phyloP scores from a whole-genome alignment of 2,113 vertebrate genomes.

The Caranx melampygus region DNA sequence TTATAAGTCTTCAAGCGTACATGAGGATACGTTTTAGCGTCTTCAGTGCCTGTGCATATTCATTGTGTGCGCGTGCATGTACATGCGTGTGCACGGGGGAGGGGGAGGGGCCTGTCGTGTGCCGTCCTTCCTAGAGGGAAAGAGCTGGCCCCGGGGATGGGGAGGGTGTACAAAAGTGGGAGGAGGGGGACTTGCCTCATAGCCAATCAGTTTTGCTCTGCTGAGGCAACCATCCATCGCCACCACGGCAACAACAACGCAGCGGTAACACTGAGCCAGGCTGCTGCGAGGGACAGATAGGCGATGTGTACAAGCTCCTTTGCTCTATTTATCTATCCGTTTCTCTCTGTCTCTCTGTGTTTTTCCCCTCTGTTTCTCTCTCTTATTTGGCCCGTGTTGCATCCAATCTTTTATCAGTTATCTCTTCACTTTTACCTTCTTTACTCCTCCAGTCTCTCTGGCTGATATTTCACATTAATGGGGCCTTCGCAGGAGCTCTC shows the following conservation, averaged over 20 bases:
- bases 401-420: slow-evolving; percentile 53
- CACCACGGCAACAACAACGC: slow-evolving; percentile 71
- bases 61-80: slow-evolving; percentile 6
- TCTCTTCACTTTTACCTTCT: slow-evolving; percentile 46
- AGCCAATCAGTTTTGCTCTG: slow-evolving; percentile 70
- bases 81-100: neutral
- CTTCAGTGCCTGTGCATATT: slow-evolving; percentile 44
- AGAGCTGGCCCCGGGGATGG: slow-evolving; percentile 24
- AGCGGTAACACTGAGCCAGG: slow-evolving; percentile 44
- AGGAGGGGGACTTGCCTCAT: slow-evolving; percentile 51
- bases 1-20: slow-evolving; percentile 4
- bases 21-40: slow-evolving; percentile 8
- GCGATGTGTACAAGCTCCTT: slow-evolving; percentile 41
- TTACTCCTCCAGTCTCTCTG: slow-evolving; percentile 38
- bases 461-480: slow-evolving; percentile 68
- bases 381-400: slow-evolving; percentile 25
- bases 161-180: slow-evolving; percentile 39
- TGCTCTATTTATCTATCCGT: slow-evolving; percentile 48
- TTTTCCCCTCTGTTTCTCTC: slow-evolving; percentile 11
- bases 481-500: slow-evolving; percentile 65
- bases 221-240: slow-evolving; percentile 70
- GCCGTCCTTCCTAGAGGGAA: slow-evolving; percentile 68
- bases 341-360: slow-evolving; percentile 15
- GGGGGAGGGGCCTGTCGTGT: slow-evolving; percentile 47
- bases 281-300: slow-evolving; percentile 60